These are phyloP conservation scores for Setipinna tenuifilis DNA, from an alignment of 2,797 vertebrate species.

Conservation along the genomic window DNA sequence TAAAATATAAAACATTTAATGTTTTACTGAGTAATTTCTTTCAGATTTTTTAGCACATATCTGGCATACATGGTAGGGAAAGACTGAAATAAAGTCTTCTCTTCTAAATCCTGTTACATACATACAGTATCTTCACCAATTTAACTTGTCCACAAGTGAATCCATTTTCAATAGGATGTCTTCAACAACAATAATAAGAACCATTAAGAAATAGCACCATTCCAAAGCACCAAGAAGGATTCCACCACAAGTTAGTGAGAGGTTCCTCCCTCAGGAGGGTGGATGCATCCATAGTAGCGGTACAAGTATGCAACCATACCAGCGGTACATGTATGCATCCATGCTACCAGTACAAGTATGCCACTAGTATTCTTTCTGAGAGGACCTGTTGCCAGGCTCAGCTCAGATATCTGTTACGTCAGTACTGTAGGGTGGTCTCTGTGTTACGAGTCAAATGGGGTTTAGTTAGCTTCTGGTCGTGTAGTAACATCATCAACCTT, in stretches of 20 bases:
- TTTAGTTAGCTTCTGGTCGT: background rate
- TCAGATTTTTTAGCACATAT: conserved; percentile 4
- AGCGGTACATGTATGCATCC: too few species aligned
- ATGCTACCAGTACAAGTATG: too few species aligned
- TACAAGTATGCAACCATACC: too few species aligned
- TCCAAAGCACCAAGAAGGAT: conserved; percentile 69
- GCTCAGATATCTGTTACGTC: background rate
- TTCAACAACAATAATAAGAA: conserved; percentile 48
- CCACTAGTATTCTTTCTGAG: too few species aligned
- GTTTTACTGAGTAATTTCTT: conserved; percentile 6
- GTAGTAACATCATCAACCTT: background rate
- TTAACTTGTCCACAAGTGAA: conserved; percentile 48
- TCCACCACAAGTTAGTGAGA: conserved; percentile 45
- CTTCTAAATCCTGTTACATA: conserved; percentile 15
- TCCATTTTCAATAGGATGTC: conserved; percentile 41
- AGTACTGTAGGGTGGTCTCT: background rate
- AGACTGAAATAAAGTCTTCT: conserved; percentile 1
- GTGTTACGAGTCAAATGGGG: background rate
- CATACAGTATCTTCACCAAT: conserved; percentile 33
- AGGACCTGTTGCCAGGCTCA: background rate
- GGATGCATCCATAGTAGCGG: background rate
- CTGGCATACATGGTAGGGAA: conserved; percentile 11
- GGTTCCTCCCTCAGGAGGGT: conserved; percentile 17
- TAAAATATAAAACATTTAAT: conserved; percentile 22
- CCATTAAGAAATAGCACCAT: conserved; percentile 75